Percentiles rank a stretch among this genome's conserved stretches.
Conservation (phyloP, 2,113 vertebrate species). For the Danio rerio region DNA sequence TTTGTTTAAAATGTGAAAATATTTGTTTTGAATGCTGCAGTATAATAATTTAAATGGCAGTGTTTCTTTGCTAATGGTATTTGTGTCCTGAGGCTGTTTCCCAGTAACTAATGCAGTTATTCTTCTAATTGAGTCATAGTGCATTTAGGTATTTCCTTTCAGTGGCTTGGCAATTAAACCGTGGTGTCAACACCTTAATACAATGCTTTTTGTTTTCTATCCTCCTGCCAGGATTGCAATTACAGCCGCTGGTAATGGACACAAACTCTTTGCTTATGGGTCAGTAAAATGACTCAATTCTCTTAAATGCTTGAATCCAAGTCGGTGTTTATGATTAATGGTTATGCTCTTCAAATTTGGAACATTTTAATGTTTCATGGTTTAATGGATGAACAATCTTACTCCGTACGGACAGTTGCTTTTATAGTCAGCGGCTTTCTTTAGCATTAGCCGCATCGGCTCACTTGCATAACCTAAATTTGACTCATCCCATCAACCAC, state of each 20-base stretch:
- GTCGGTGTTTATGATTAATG: conserved; percentile 34
- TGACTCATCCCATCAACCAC: background rate
- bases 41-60: conserved; percentile 16
- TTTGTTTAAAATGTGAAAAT: too few relatives aligned
- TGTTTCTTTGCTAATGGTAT: conserved; percentile 22
- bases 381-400: conserved; percentile 21
- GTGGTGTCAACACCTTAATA: conserved; percentile 43
- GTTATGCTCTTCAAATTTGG: background rate
- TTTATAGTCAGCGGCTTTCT: background rate
- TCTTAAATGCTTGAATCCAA: conserved; percentile 28
- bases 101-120: conserved; percentile 34
- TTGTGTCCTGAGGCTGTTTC: conserved; percentile 34
- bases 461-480: conserved; percentile 30
- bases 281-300: conserved; percentile 22
- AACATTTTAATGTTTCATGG: conserved; percentile 15
- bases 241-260: background rate
- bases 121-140: conserved; percentile 30
- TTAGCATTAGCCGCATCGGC: background rate
- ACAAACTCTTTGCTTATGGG: conserved; percentile 24
- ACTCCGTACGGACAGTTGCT: conserved; percentile 17
- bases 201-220: conserved; percentile 23
- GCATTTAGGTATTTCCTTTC: conserved; percentile 24
- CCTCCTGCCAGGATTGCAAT: conserved; percentile 21
- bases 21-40: background rate
- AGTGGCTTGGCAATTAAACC: conserved; percentile 26